Evolutionary conservation across 2,113 vertebrate genomes (phyloP).

Genomic region (Toxotes chatareus): DNA sequence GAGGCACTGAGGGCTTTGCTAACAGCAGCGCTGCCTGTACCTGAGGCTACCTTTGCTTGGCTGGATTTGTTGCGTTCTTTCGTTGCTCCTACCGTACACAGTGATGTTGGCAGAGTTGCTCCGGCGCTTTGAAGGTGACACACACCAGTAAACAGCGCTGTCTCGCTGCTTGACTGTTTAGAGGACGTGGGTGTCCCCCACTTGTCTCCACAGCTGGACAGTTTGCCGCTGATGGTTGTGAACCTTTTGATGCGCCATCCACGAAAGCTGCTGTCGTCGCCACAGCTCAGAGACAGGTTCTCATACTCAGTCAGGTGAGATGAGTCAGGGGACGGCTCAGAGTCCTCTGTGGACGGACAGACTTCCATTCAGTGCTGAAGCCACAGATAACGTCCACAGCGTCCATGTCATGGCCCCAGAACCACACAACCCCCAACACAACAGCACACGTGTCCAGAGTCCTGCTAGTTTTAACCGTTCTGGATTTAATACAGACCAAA

Average conservation of each 20-base stretch:
- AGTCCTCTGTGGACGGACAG: constrained; percentile 3
- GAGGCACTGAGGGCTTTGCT: no score
- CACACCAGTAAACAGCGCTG: constrained; percentile 56
- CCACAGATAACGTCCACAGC: no score
- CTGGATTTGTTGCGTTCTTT: no score
- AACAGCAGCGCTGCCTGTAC: no score
- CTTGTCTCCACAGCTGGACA: background rate
- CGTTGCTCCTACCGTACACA: constrained; percentile 16
- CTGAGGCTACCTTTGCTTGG: no score
- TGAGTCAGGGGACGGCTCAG: background rate
- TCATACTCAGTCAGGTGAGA: constrained; percentile 45
- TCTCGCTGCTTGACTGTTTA: background rate
- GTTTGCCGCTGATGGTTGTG: rapidly evolving
- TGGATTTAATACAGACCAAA: no score
- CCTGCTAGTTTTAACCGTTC: no score
- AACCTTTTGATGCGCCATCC: constrained; percentile 30
- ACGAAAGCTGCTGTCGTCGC: rapidly evolving
- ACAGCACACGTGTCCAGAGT: no score
- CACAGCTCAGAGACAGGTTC: background rate
- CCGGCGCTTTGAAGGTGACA: background rate
- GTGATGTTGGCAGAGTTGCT: constrained; percentile 38
- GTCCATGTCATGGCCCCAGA: no score
- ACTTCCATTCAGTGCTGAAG: background rate
- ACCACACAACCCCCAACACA: no score
- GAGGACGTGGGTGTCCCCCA: rapidly evolving